Conservation (phyloP, 2,113 vertebrate species). For the Tetrax tetrax region DNA sequence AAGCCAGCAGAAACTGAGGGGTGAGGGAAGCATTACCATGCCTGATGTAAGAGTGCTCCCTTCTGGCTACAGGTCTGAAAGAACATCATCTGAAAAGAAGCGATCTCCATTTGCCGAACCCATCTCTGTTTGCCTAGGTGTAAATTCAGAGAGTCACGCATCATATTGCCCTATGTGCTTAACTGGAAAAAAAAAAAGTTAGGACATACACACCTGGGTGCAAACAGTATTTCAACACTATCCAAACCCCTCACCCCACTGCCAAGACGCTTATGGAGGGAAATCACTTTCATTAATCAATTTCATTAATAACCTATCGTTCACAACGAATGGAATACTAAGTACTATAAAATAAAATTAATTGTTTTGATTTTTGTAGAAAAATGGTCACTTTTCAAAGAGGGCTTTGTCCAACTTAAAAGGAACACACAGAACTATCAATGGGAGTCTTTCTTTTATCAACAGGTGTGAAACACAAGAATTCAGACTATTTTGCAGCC, state of each 20-base stretch:
- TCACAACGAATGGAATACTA: not conserved
- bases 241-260: not conserved
- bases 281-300: too few relatives aligned
- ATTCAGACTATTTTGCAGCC: not conserved
- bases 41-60: constrained; percentile 18
- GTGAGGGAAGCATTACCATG: not conserved
- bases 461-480: not conserved
- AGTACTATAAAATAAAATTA: not conserved
- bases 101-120: fast-evolving
- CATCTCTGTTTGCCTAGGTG: too few relatives aligned
- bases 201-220: not conserved
- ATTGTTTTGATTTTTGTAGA: not conserved
- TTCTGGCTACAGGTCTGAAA: not conserved
- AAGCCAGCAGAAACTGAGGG: not conserved
- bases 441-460: not conserved
- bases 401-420: not conserved
- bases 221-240: not conserved
- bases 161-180: not conserved
- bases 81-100: not conserved
- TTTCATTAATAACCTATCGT: not conserved
- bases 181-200: not conserved
- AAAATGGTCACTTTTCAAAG: not conserved
- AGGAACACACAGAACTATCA: not conserved
- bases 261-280: not conserved
- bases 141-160: not conserved